Percentiles rank a stretch among this genome's conserved stretches.
Conservation (phyloP, 2,797 vertebrate genomes). For the Sarcoramphus papa region DNA sequence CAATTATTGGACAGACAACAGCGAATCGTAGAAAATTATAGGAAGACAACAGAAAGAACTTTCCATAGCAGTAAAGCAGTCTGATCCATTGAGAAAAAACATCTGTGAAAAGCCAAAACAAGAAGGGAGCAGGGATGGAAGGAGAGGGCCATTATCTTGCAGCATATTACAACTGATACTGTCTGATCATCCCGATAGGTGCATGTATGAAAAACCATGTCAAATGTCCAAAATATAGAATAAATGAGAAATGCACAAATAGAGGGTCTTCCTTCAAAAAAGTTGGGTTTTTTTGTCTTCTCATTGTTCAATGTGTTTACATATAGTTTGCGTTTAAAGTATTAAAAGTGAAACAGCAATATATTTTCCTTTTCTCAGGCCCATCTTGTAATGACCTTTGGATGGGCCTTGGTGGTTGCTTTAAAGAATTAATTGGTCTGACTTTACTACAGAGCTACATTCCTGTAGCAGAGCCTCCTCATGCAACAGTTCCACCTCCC, state of each 20-base stretch:
- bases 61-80: background rate
- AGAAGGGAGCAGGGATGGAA: background rate
- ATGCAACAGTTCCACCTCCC: background rate
- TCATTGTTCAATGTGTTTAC: background rate
- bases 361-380: background rate
- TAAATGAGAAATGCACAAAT: background rate
- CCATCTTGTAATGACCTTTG: background rate
- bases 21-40: background rate
- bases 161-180: background rate
- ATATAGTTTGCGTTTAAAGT: background rate
- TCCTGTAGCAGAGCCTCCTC: background rate
- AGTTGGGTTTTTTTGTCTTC: accelerated
- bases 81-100: background rate
- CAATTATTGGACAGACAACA: background rate
- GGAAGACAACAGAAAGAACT: background rate
- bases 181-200: background rate
- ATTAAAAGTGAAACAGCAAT: background rate
- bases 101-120: background rate
- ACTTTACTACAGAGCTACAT: background rate
- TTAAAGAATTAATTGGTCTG: background rate
- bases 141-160: background rate
- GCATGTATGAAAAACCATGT: background rate
- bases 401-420: background rate
- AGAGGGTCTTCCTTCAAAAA: background rate
- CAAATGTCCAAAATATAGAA: background rate